phyloP scores from a whole-genome alignment of 2,888 invertebrate genomes.

The Ophraella communa region DNA sequence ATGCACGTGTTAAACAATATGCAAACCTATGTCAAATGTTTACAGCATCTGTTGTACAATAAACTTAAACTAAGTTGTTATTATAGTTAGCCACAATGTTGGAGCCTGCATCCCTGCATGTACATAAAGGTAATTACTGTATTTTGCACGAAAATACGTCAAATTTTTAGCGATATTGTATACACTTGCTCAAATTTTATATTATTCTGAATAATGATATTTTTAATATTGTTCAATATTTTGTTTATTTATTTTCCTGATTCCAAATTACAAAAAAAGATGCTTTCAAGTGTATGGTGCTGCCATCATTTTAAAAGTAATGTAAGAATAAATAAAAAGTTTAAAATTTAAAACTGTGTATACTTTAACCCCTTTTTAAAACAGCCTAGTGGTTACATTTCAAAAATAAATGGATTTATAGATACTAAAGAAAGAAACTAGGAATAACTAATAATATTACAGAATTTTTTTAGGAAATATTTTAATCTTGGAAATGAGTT shows the following conservation, averaged over 20 bases:
- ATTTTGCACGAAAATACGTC: constrained; percentile 43
- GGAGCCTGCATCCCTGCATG: constrained; percentile 43
- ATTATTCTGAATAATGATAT: constrained; percentile 48
- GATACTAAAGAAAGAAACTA: no score
- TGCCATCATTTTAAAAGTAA: constrained; percentile 53
- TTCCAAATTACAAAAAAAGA: constrained; percentile 44
- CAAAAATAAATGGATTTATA: no score
- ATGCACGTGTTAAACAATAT: no score
- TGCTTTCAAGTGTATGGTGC: constrained; percentile 58
- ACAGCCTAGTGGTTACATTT: no score
- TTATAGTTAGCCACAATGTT: constrained; percentile 22
- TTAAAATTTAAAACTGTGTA: constrained; percentile 4
- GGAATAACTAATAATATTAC: no score
- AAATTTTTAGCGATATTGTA: constrained; percentile 53
- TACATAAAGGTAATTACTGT: constrained; percentile 47
- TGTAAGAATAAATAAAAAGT: constrained; percentile 31
- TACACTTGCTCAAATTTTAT: constrained; percentile 59
- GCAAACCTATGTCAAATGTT: neutral
- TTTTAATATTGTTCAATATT: constrained; percentile 47
- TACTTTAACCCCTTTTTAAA: constrained; percentile 4
- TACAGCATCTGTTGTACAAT: neutral
- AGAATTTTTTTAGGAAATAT: no score
- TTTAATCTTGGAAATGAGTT: no score
- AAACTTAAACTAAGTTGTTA: no score
- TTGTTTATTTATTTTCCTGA: constrained; percentile 49